phyloP scores from a whole-genome alignment of 2,797 vertebrate genomes.

The Anabas testudineus region DNA sequence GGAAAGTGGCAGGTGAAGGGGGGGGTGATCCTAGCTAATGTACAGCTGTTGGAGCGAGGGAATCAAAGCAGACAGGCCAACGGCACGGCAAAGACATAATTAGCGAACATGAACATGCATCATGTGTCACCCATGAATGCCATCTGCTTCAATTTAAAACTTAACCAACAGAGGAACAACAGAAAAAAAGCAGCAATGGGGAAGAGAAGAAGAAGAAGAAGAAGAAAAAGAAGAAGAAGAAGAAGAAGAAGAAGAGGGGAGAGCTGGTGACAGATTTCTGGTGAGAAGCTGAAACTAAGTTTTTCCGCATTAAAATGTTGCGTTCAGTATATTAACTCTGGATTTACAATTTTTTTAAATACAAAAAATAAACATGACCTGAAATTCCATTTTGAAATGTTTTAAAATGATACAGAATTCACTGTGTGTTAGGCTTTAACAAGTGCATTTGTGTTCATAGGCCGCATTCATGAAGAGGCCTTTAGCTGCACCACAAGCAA shows the following conservation, averaged over 20 bases:
- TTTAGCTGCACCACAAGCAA: slow-evolving; percentile 33
- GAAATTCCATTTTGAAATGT: too few species aligned
- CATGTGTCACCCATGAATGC: slow-evolving; percentile 54
- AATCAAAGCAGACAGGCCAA: slow-evolving; percentile 58
- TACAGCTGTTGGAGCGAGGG: slow-evolving; percentile 53
- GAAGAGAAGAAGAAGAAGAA: slow-evolving; percentile 2
- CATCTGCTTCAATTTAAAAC: slow-evolving; percentile 66
- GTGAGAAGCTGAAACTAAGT: background rate
- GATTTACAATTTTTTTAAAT: too few species aligned
- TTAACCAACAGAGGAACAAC: slow-evolving; percentile 17
- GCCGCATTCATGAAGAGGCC: background rate
- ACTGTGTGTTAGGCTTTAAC: too few species aligned
- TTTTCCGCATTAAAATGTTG: background rate
- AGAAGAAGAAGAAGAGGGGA: background rate
- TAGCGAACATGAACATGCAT: slow-evolving; percentile 63
- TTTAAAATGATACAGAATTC: too few species aligned
- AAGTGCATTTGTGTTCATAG: too few species aligned
- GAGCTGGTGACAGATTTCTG: background rate
- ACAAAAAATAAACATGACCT: too few species aligned
- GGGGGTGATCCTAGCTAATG: slow-evolving; percentile 15
- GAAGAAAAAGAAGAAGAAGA: slow-evolving; percentile 1
- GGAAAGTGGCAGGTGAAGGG: background rate
- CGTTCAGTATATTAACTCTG: background rate
- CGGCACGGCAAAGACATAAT: slow-evolving; percentile 58
- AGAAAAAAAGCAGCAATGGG: background rate